phyloP scores from a whole-genome alignment of 2,113 vertebrate species.

The Ailurus styani region DNA sequence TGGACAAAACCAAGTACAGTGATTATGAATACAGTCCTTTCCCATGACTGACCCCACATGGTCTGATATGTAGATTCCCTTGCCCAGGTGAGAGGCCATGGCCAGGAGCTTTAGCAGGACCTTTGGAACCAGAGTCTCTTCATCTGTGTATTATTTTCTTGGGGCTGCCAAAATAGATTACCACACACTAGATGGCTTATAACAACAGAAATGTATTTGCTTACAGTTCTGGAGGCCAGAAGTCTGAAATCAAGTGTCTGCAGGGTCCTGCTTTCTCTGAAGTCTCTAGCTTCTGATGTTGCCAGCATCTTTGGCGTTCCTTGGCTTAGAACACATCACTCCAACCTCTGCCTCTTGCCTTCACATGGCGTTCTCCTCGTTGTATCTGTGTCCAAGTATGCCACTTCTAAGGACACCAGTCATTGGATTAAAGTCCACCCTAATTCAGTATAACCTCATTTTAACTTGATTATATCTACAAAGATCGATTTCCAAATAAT shows the following conservation, averaged over 20 bases:
- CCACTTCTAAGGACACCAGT: neutral
- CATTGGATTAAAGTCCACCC: neutral
- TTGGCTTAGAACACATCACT: neutral
- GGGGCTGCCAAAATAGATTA: neutral
- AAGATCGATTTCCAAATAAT: neutral
- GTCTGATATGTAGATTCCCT: neutral
- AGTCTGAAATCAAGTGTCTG: neutral
- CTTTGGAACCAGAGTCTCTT: neutral
- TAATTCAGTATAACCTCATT: neutral
- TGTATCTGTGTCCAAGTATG: neutral
- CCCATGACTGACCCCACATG: fast-evolving
- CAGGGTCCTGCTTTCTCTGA: neutral
- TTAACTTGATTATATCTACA: neutral
- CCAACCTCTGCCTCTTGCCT: neutral
- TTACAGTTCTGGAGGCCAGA: neutral
- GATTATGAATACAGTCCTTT: neutral
- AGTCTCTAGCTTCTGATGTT: neutral
- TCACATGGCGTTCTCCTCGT: neutral
- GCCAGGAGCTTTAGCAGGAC: neutral
- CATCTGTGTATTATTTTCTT: neutral
- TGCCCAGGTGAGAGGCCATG: neutral
- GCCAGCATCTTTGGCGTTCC: neutral
- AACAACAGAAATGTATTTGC: neutral
- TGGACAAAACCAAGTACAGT: neutral
- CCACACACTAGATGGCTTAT: neutral